A percentile compares a stretch with the other conserved stretches of the same genome.
Conservation (phyloP, 2,113 vertebrate genomes). For the Pelecanoides urinatrix region DNA sequence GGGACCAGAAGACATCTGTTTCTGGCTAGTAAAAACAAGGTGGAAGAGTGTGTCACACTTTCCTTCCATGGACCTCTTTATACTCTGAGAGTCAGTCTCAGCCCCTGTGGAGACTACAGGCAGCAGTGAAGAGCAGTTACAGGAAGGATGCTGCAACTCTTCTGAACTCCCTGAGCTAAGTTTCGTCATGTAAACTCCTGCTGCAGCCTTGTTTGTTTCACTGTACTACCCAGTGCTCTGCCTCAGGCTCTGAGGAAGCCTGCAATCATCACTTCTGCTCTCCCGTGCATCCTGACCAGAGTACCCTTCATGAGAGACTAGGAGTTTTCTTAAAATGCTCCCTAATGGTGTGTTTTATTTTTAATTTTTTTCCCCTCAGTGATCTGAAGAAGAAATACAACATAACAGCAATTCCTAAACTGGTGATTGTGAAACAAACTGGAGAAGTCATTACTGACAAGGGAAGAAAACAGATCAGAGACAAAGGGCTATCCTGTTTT, state of each 20-base stretch:
- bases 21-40: background rate
- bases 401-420: slow-evolving; percentile 89
- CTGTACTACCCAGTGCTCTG: background rate
- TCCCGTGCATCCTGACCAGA: background rate
- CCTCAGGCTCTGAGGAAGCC: background rate
- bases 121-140: background rate
- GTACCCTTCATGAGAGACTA: background rate
- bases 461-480: slow-evolving; percentile 92
- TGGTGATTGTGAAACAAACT: slow-evolving; percentile 94
- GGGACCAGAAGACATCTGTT: background rate
- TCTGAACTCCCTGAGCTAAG: background rate
- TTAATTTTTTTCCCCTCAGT: slow-evolving; percentile 67
- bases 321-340: background rate
- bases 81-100: background rate
- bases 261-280: background rate
- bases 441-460: slow-evolving; percentile 95
- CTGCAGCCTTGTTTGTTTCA: background rate
- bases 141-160: background rate
- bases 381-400: slow-evolving; percentile 90
- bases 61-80: background rate
- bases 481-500: slow-evolving; percentile 88
- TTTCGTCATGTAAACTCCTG: background rate
- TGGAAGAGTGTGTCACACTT: background rate
- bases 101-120: background rate
- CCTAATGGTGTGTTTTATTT: background rate